Base-by-base conservation (phyloP, 2,113 vertebrate species). In the Ciconia stormi region DNA sequence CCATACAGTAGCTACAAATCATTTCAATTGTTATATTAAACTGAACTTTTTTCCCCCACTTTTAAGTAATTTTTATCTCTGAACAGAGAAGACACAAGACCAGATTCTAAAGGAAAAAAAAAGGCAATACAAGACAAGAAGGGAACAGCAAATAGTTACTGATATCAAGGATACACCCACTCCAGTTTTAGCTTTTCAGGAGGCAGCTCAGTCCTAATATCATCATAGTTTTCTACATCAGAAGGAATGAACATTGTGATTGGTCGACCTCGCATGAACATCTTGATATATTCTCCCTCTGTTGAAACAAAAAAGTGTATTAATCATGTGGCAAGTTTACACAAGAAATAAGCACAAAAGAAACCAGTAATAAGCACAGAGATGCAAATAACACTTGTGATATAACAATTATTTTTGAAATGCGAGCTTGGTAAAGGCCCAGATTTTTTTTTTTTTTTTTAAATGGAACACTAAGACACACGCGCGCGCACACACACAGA, bases 201-300 rank as follows among this genome's bases (percentile, higher is more conserved):
- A 47, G 99, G 99, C 97, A 99, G 98, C 58, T 99, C 99, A 53
- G 99, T 99, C 79, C 98, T 98, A 82, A 99, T 98, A 27, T 99
- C 99, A 2, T 99, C 99, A 80, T 99, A 99, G 97, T 98, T 99
- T 83, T 99, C 99, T 92, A 99, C 98, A 46, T 99, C 98, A 67
- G 99, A 99, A 72, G 99, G 99, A 98, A 99, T 98, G 97, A 99
- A 99, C 99, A 99, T 99, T 88, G 99, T 99, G 97, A 99, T 99
- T 38, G 99, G 99, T 83, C 99, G 99, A 63, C 99, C 99, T 29
- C 99, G 98, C 99, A 99, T 99, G 98, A 99, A 99, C 99, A 99
- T 99, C 98, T 99, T 99, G 92, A 99, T 98, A 96, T 99, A 99
- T 69, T 99, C 99, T 88, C 99, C 99, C 97, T 99, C 99, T 99